Base-by-base conservation (phyloP, 92 coral and sea anemone species). In the Epizoanthus illoricatus region DNA sequence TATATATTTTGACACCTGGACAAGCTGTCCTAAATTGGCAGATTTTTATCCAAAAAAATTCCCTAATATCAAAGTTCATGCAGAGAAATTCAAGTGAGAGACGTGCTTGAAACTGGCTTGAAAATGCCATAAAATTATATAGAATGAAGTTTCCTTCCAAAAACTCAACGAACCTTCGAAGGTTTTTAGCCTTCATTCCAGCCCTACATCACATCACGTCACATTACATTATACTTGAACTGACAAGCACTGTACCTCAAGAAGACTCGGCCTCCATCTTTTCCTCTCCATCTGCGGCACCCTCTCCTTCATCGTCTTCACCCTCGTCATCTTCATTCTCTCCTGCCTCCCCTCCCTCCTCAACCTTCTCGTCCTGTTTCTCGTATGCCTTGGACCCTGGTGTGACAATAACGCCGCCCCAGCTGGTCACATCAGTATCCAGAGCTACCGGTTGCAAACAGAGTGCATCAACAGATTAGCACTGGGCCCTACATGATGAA, bases 361-460 rank as follows among this genome's bases (percentile, higher is more conserved):
- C 98, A 24, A 86, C 88, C 80, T 91, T 92, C 69, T 90, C 98
- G 17, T 91, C 98, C 69, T 88, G 95, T 60, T 95, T 95, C 83
- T 95, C 98, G 67, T 93, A 95, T 0, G 98, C 98, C 63, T 91
- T 93, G 57, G 89, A 72, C 18, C 98, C 98, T 0, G 98, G 98
- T 12, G 98, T 93, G 58, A 95, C 98, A 10, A 95, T 95, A 79
- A 95, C 98, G 54, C 98, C 98, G 43, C 97, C 97, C 98, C 98
- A 95, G 81, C 98, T 95, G 4, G 97, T 90, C 39, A 95, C 97
- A 23, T 95, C 98, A 0, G 95, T 84, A 64, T 95, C 98, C 0
- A 95, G 86, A 59, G 96, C 98, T 95, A 76, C 55, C 33, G 4
- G 15, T 60, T 5, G 17, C 66, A 70, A 71, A 39, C 11, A 68